Conservation (phyloP, 2,113 vertebrate species). For the Oplegnathus fasciatus region DNA sequence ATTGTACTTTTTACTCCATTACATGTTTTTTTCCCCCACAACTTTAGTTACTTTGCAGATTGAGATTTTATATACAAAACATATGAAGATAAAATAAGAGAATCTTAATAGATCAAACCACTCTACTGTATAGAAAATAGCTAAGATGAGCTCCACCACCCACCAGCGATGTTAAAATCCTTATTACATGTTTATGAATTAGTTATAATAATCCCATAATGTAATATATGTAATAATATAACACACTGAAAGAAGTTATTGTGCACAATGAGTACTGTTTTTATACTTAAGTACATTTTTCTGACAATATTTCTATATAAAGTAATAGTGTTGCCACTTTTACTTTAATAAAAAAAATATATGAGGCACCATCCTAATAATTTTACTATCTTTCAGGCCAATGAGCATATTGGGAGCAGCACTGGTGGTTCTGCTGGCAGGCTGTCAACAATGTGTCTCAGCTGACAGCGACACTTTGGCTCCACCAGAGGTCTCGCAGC, state of each 20-base stretch:
- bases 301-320: too few species aligned
- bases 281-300: neutral
- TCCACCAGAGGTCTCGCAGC: slow-evolving; percentile 69
- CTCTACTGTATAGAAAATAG: neutral
- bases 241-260: neutral
- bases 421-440: slow-evolving; percentile 61
- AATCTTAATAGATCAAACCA: neutral
- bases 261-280: neutral
- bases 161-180: neutral
- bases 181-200: neutral
- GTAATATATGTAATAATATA: neutral
- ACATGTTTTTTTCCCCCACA: too few species aligned
- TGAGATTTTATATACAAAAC: too few species aligned
- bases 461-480: slow-evolving; percentile 30
- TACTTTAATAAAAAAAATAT: neutral
- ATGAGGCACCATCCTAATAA: neutral
- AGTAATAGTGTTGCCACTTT: neutral
- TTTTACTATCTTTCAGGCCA: slow-evolving; percentile 56
- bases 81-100: neutral
- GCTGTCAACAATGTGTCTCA: slow-evolving; percentile 38
- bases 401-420: neutral
- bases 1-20: neutral
- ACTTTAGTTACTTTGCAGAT: neutral
- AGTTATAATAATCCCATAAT: neutral
- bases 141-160: neutral